These are phyloP conservation scores for Ochotona princeps DNA, from an alignment of 2,113 vertebrate genomes.

Conservation along the genomic window DNA sequence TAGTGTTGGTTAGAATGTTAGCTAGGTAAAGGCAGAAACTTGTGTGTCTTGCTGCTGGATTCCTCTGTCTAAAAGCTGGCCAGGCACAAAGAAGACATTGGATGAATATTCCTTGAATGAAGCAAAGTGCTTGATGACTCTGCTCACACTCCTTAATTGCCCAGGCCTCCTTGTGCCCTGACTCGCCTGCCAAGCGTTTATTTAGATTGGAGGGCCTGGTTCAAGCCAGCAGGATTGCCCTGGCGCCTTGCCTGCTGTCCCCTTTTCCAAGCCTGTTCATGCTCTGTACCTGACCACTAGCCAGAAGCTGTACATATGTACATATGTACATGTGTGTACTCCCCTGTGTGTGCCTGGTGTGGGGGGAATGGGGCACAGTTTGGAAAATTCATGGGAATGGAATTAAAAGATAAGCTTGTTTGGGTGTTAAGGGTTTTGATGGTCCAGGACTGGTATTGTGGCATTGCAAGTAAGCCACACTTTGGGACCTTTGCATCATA, in stretches of 20 bases:
- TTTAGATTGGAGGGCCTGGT: neutral
- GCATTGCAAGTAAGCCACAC: no score
- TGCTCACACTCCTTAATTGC: neutral
- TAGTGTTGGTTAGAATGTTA: neutral
- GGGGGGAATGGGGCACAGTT: no score
- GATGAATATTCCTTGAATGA: neutral
- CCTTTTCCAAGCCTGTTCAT: neutral
- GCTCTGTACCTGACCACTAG: neutral
- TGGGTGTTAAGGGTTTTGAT: no score
- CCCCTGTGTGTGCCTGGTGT: neutral
- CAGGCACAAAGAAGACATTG: neutral
- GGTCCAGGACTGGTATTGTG: no score
- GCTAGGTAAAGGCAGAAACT: neutral
- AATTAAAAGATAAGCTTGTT: no score
- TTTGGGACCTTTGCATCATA: no score
- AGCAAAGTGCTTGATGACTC: neutral
- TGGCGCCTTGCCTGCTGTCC: neutral
- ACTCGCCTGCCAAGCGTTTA: neutral
- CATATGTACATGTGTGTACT: neutral
- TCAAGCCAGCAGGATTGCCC: accelerated
- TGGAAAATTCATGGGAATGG: no score
- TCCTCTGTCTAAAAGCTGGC: neutral
- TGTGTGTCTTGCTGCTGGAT: neutral
- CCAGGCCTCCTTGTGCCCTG: neutral
- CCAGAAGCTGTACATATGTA: neutral